Conservation (phyloP, 2,888 invertebrate genomes). For the Oligia fasciuncula region DNA sequence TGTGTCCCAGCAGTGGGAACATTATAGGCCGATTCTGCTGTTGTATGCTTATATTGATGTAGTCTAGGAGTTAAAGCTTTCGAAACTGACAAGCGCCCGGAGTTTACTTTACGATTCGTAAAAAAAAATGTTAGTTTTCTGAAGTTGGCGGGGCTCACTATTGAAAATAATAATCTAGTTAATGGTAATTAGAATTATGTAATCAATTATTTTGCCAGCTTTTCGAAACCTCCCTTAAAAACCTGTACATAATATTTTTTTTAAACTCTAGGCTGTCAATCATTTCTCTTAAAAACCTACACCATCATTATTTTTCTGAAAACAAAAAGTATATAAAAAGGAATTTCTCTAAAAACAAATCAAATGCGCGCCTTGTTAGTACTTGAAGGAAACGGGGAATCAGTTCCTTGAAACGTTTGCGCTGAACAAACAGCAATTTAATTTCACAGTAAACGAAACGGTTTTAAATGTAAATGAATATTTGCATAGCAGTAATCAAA, state of each 20-base stretch:
- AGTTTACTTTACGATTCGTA: neutral
- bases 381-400: conserved; percentile 16
- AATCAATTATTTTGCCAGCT: neutral
- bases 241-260: neutral
- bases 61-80: neutral
- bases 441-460: conserved; percentile 32
- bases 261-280: neutral
- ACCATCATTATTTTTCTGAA: neutral
- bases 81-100: neutral
- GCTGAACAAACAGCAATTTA: conserved; percentile 49
- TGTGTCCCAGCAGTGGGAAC: neutral
- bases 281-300: neutral
- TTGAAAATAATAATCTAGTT: neutral
- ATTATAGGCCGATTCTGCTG: neutral
- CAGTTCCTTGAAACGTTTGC: conserved; percentile 50
- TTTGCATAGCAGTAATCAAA: conserved; percentile 53
- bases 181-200: neutral
- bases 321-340: neutral
- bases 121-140: neutral
- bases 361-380: conserved; percentile 31
- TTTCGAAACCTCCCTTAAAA: neutral
- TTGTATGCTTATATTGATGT: neutral
- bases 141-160: too few relatives aligned
- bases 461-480: conserved; percentile 53
- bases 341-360: conserved; percentile 19